These are phyloP conservation scores for Pelecanoides urinatrix DNA, from an alignment of 2,113 vertebrate genomes.

Conservation along the genomic window DNA sequence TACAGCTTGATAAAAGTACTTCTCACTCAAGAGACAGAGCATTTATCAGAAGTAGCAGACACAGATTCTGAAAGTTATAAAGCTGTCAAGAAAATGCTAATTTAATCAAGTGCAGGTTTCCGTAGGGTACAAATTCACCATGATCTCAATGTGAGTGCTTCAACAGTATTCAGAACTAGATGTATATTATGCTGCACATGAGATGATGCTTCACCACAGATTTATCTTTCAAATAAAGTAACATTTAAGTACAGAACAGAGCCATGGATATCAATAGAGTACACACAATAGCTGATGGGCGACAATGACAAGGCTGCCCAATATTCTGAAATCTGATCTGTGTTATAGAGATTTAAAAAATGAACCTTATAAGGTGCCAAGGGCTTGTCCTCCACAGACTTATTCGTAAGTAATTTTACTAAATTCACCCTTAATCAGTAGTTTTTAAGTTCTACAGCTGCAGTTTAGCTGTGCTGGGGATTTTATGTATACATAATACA, in stretches of 20 bases:
- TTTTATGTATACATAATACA: neutral
- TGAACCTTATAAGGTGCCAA: neutral
- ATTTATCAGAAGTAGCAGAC: slow-evolving; percentile 23
- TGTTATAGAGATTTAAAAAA: neutral
- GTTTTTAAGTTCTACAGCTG: neutral
- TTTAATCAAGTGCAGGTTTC: slow-evolving; percentile 31
- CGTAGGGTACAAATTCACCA: neutral
- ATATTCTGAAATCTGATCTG: neutral
- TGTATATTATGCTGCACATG: neutral
- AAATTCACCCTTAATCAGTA: neutral
- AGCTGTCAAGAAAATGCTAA: slow-evolving; percentile 45
- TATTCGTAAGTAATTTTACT: neutral
- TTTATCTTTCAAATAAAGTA: neutral
- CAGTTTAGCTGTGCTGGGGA: neutral
- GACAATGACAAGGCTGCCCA: neutral
- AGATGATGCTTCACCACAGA: neutral
- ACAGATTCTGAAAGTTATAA: neutral
- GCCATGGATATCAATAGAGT: neutral
- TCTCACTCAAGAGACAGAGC: neutral
- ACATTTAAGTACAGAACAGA: neutral
- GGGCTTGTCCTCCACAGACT: neutral
- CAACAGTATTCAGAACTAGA: neutral
- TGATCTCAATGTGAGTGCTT: neutral
- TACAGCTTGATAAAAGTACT: neutral
- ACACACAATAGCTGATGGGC: neutral